phyloP scores from a whole-genome alignment of 1,140 invertebrate genomes.

The Caerostris darwini region DNA sequence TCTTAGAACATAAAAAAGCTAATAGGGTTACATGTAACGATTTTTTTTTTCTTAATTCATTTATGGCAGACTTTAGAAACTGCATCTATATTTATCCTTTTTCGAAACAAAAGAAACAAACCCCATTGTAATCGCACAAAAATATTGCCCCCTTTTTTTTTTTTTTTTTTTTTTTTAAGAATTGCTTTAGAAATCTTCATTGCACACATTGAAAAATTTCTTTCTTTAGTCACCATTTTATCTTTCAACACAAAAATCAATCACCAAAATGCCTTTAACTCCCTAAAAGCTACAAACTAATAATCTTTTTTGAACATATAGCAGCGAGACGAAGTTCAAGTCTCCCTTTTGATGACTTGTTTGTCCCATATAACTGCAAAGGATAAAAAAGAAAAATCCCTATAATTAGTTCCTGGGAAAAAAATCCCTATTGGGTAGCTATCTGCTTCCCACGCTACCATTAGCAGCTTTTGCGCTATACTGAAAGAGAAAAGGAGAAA shows the following conservation, averaged over 20 bases:
- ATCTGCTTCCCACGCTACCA: not conserved
- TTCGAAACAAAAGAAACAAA: too few relatives aligned
- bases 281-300: not conserved
- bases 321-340: not conserved
- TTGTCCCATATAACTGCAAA: not conserved
- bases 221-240: not conserved
- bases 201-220: not conserved
- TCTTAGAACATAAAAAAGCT: too few relatives aligned
- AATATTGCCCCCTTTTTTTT: too few relatives aligned
- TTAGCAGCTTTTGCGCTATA: not conserved
- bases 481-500: not conserved
- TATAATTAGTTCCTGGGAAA: constrained; percentile 45
- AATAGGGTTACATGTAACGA: too few relatives aligned
- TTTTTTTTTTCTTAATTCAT: too few relatives aligned
- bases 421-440: constrained; percentile 10
- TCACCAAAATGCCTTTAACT: not conserved
- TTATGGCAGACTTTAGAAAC: too few relatives aligned
- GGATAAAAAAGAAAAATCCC: constrained; percentile 9
- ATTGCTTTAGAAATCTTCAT: too few relatives aligned
- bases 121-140: too few relatives aligned
- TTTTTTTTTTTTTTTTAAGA: too few relatives aligned
- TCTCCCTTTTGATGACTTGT: constrained; percentile 41
- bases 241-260: not conserved
- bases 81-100: too few relatives aligned
- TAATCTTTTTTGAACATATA: not conserved